These are phyloP conservation scores for Psephotus haematonotus DNA, from an alignment of 2,113 vertebrate genomes.

Conservation along the genomic window DNA sequence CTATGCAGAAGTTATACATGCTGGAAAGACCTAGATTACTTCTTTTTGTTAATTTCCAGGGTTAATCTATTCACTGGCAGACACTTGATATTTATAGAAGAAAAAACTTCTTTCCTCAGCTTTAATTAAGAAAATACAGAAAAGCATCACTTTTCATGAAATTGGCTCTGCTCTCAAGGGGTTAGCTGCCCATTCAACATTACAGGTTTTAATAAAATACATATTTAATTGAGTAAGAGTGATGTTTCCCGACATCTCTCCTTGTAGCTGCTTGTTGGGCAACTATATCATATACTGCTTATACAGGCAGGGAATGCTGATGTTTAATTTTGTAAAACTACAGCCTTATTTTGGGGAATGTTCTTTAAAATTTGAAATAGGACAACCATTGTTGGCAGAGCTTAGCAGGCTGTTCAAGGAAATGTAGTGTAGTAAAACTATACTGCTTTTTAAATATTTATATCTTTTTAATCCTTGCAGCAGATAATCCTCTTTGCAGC, in stretches of 20 bases:
- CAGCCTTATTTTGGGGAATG: background rate
- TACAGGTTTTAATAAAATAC: background rate
- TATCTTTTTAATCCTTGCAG: slow-evolving; percentile 56
- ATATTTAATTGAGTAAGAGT: background rate
- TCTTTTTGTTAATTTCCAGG: background rate
- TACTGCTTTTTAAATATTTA: slow-evolving; percentile 47
- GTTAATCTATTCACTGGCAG: background rate
- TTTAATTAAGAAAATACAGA: background rate
- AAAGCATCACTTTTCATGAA: background rate
- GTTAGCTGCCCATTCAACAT: background rate
- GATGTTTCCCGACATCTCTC: background rate
- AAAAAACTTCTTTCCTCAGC: background rate
- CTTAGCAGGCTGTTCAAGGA: slow-evolving; percentile 27
- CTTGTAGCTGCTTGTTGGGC: background rate
- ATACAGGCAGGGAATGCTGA: background rate
- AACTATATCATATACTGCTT: background rate
- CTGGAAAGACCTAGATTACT: background rate
- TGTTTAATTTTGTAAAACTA: background rate
- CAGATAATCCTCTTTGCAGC: slow-evolving; percentile 49
- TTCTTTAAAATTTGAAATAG: slow-evolving; percentile 20
- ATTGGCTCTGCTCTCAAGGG: background rate
- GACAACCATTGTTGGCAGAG: slow-evolving; percentile 32
- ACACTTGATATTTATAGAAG: background rate
- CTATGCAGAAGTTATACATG: background rate
- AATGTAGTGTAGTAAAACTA: background rate